Base-by-base conservation (phyloP, 2,113 vertebrate species). In the Pantherophis guttatus region DNA sequence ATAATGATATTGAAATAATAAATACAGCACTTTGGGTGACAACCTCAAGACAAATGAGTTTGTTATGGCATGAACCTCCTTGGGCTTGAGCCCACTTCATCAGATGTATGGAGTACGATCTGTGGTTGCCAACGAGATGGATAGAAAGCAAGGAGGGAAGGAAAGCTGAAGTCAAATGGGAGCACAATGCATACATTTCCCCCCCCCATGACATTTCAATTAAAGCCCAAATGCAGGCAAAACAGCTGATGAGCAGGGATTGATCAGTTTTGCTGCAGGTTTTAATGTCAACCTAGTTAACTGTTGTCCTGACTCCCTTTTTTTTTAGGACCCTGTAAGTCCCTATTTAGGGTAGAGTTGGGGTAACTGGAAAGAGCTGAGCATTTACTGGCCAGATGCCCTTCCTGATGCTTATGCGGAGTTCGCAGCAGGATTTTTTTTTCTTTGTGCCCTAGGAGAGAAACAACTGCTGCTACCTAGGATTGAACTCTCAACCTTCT, bases 81-180 rank as follows among this genome's bases (percentile, higher is more conserved):
- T 81, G 17, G 75, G 33, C 7, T 81, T 44, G 75, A 81, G 33
- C 75, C 33, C 75, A 81, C 75, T 21, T 81, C 75, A 81, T 81
- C 75, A 81, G 75, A 81, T 81, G 33, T 81, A 44, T 81, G 70
- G 33, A 39, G 33, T 39, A 9, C 1, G 70, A 39, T 75, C 13
- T n/a, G 3, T 8, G 75, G 33, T 44, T 81, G 75, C 75, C 75
- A 81, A 39, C 3, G 33, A 81, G 75, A 81, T 81, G 93, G 70
- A 94, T 65, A 90, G 91, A 90, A 94, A 12, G 5, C 48, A 24
- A 24, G 92, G 91, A 92, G n/a, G 59, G 65, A 33, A 52, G 0
- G 81, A 33, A 52, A 1, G 52, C 23, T 88, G 90, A 91, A 90
- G 93, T 57, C 23, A 86, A 54, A 91, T 86, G 4, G 33, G 33